Percentiles rank a stretch among this genome's conserved stretches.
phyloP scores from a whole-genome alignment of 2,797 vertebrate species.

The Coregonus suidteri region DNA sequence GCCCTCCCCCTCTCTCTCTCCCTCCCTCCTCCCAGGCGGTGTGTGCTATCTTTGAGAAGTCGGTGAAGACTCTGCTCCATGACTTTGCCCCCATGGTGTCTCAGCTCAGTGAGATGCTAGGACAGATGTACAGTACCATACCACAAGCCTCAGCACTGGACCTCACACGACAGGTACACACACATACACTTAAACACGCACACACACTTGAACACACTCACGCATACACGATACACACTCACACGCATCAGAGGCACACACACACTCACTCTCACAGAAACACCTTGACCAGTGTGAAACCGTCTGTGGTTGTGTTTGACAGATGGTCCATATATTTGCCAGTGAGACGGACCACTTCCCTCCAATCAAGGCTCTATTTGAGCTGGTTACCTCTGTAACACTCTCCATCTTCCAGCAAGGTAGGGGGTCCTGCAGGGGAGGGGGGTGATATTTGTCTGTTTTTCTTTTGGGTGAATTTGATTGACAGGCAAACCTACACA shows the following conservation, averaged over 20 bases:
- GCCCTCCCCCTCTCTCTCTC: not conserved
- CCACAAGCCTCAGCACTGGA: conserved; percentile 97
- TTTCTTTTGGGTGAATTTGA: not conserved
- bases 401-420: conserved; percentile 99
- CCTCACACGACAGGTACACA: conserved; percentile 92
- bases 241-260: not conserved
- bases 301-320: conserved; percentile 42
- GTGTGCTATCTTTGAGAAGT: conserved; percentile 98
- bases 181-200: conserved; percentile 7
- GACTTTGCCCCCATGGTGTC: conserved; percentile 99
- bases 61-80: conserved; percentile 95
- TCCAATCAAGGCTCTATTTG: conserved; percentile 96
- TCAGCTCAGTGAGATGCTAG: conserved; percentile 97
- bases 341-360: conserved; percentile 95
- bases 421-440: conserved; percentile 73
- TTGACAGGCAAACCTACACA: not conserved
- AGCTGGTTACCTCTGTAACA: conserved; percentile 95
- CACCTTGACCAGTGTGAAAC: not conserved
- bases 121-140: conserved; percentile 99
- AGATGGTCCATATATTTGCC: conserved; percentile 99
- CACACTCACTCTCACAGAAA: not conserved
- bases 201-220: not conserved
- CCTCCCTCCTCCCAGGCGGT: conserved; percentile 80
- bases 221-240: not conserved
- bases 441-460: conserved; percentile 22